Evolutionary conservation across 2,113 vertebrate species (phyloP).

Genomic region (Psittacula cyanocephala): DNA sequence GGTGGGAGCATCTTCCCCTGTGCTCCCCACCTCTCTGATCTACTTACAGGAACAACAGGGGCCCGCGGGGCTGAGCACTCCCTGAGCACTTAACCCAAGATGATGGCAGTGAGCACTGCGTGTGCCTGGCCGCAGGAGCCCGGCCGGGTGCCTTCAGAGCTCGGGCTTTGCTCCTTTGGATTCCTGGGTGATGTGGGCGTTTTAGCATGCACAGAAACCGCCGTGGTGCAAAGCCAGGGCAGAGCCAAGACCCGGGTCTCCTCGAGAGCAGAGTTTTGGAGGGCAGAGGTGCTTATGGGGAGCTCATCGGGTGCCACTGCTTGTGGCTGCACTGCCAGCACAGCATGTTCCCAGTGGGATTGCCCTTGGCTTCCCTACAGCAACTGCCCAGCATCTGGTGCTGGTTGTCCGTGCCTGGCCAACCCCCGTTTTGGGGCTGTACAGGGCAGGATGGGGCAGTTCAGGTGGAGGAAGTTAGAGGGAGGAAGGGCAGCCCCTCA

Average conservation of each 20-base stretch:
- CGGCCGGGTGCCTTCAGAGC: neutral
- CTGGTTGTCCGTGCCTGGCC: neutral
- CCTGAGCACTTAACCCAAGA: neutral
- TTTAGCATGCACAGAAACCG: neutral
- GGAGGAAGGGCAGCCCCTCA: neutral
- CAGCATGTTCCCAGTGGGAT: fast-evolving
- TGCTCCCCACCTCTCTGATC: neutral
- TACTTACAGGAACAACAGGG: neutral
- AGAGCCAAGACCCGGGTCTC: neutral
- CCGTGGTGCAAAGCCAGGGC: neutral
- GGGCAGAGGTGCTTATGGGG: neutral
- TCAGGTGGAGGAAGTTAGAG: fast-evolving
- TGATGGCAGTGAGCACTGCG: neutral
- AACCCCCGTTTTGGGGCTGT: neutral
- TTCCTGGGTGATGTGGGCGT: neutral
- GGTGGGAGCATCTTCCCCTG: neutral
- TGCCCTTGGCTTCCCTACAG: neutral
- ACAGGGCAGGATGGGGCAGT: neutral
- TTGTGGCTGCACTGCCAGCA: fast-evolving
- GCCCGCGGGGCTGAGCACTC: neutral
- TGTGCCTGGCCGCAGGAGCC: neutral
- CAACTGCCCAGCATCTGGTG: neutral
- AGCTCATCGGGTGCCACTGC: fast-evolving
- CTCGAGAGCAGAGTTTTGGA: fast-evolving
- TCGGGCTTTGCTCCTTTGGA: neutral